Evolutionary conservation across 2,113 vertebrate genomes (phyloP).

Genomic region (Meles meles): DNA sequence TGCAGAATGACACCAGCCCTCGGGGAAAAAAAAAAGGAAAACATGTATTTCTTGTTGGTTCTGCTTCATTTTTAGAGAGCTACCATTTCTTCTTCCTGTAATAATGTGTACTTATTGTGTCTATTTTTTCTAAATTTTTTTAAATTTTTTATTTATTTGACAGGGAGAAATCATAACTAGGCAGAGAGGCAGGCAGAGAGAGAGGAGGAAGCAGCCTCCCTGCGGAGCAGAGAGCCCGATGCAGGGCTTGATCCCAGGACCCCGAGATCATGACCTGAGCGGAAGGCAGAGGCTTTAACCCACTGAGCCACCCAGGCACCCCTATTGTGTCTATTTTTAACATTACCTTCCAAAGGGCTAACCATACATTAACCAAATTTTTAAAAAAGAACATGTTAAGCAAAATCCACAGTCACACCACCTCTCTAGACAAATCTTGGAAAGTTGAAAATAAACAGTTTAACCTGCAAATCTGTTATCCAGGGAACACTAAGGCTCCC

Average conservation of each 20-base stretch:
- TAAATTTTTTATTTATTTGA: too few relatives aligned
- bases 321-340: background rate
- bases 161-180: too few relatives aligned
- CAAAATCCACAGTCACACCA: background rate
- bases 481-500: background rate
- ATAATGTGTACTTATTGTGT: background rate
- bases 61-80: background rate
- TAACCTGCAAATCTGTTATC: background rate
- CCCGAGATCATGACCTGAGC: too few relatives aligned
- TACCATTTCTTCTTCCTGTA: background rate
- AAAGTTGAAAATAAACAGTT: background rate
- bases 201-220: too few relatives aligned
- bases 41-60: background rate
- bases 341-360: background rate
- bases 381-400: background rate
- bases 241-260: too few relatives aligned
- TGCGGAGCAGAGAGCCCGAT: too few relatives aligned
- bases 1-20: background rate
- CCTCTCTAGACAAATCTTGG: background rate
- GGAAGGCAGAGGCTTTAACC: too few relatives aligned
- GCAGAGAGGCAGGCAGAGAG: too few relatives aligned
- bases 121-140: too few relatives aligned
- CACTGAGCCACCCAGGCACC: too few relatives aligned
- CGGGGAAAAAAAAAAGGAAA: background rate
- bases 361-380: background rate